Evolutionary conservation across 2,888 invertebrate genomes (phyloP), one percentile per base, ranked within the genome.

Genomic region (Halocaridina rubra): DNA sequence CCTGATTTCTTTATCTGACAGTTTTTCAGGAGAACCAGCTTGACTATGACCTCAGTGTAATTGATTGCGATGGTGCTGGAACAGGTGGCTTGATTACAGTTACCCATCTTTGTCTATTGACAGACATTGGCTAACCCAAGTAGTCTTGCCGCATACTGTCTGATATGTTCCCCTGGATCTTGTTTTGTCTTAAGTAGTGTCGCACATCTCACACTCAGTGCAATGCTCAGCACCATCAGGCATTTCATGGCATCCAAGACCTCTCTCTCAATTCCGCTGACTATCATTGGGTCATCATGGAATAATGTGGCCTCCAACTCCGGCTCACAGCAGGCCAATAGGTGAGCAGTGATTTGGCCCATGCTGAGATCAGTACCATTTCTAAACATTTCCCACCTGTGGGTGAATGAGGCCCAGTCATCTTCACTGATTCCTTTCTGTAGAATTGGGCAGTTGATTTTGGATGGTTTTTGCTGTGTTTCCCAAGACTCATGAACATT

Each of bases 271-370:
- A 0, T 29, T 32, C 59, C 71, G 69, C 24, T 57, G 7, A 30
- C 46, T 10, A 80, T 80, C 19, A 27, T 29, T 7, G 71, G 71
- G 27, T 80, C 69, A 5, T 69, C 69, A 16, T 29, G 39, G 3
- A 80, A 69, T 16, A 80, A 46, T n/a, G 80, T 29, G 24, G 46
- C 46, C 10, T 80, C 80, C 46, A 80, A 46, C 71, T 33, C 27
- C 4, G 71, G 80, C 10, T 80, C 80, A 27, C 46, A 69, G 69
- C 80, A 80, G 2, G 80, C 80, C 19, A 39, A 22, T 13, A 80
- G 16, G 3, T 72, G 80, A 39, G 74, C 72, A 8, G 59, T 53
- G 39, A 80, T 22, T 39, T 74, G 80, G 8, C 8, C 59, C 10
- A 30, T 16, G 3, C 24, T 22, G 3, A 74, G 72, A 24, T 30